Conservation (phyloP, 2,113 vertebrate species). For the Saimiri boliviensis region DNA sequence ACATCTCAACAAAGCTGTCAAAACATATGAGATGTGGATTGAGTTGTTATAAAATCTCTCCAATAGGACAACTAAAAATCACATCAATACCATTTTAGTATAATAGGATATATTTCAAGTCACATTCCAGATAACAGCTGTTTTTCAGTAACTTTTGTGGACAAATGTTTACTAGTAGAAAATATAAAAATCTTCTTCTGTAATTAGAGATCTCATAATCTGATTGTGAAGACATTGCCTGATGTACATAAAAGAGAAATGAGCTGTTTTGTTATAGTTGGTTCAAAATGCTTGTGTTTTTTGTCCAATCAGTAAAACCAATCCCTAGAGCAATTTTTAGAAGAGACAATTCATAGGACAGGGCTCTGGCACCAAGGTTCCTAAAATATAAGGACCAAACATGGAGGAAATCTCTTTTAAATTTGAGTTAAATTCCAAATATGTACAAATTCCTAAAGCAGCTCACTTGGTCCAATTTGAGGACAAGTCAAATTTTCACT, state of each 20-base stretch:
- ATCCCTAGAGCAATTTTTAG: neutral
- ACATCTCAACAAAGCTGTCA: neutral
- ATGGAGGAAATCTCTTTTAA: neutral
- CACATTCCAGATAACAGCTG: neutral
- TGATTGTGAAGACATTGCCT: neutral
- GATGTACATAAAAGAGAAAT: neutral
- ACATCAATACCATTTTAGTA: neutral
- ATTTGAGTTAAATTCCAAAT: neutral
- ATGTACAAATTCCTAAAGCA: neutral
- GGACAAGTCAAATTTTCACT: neutral
- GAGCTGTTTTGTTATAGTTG: neutral
- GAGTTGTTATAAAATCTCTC: neutral
- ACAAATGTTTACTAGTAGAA: neutral
- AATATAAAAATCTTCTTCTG: neutral
- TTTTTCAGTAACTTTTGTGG: neutral
- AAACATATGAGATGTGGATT: neutral
- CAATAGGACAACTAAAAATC: neutral
- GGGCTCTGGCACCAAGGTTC: neutral
- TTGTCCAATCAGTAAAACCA: neutral
- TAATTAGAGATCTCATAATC: neutral
- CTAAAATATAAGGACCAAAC: neutral
- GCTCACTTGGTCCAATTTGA: neutral
- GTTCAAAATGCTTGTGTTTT: neutral
- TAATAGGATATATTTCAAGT: neutral
- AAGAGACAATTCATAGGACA: neutral